Evolutionary conservation across 1,140 invertebrate genomes (phyloP).

Genomic region (Lepidurus apus): DNA sequence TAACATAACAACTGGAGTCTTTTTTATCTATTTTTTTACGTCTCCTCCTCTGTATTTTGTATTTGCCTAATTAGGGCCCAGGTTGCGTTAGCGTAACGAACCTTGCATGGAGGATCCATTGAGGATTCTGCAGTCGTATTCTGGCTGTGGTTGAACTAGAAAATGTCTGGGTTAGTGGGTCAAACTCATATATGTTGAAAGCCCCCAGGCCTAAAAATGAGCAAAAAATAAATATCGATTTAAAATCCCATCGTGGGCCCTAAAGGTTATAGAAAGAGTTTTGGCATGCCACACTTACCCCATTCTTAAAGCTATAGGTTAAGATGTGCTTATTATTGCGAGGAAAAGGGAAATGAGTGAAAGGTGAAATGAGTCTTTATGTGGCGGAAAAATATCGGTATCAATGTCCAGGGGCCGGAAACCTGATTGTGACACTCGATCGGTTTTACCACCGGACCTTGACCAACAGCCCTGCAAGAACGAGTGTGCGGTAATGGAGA

Average conservation of each 20-base stretch:
- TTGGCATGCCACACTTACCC: neutral
- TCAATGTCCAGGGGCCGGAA: neutral
- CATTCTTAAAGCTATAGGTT: neutral
- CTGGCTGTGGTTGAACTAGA: slow-evolving; percentile 5
- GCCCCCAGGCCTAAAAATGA: neutral
- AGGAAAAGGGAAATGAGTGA: neutral
- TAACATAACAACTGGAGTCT: neutral
- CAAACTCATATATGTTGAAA: neutral
- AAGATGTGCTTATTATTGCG: neutral
- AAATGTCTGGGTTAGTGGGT: slow-evolving; percentile 21
- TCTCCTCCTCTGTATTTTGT: neutral
- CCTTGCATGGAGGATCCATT: neutral
- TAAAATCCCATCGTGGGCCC: neutral
- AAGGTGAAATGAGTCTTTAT: neutral
- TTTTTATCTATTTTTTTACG: neutral
- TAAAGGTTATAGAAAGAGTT: neutral
- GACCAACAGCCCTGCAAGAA: neutral
- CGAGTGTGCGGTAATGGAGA: neutral
- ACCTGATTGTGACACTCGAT: neutral
- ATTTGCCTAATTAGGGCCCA: neutral
- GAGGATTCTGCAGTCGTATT: neutral
- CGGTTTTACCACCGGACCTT: slow-evolving; percentile 17
- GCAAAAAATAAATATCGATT: neutral
- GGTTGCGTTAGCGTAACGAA: neutral
- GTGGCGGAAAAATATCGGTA: neutral